Conservation (phyloP, 2,888 invertebrate genomes). For the Lithophane leautieri region DNA sequence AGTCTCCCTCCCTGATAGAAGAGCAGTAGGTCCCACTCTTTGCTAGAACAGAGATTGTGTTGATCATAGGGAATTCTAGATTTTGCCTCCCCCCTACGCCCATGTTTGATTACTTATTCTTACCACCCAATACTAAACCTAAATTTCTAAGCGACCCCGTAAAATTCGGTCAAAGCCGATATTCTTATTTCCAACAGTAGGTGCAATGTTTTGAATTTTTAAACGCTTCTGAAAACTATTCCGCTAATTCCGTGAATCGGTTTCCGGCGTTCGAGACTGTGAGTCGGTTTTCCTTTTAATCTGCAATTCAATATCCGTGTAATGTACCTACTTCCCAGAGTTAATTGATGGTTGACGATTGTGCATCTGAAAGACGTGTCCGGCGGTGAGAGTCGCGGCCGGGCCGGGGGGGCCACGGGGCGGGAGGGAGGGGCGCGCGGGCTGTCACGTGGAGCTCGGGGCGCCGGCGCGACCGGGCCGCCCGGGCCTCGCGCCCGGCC, state of each 20-base stretch:
- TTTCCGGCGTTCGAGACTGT: slow-evolving; percentile 44
- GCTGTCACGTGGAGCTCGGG: slow-evolving; percentile 83
- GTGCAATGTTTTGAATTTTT: slow-evolving; percentile 16
- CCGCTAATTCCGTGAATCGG: slow-evolving; percentile 18
- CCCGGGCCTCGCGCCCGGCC: slow-evolving; percentile 80
- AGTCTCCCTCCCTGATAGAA: not conserved
- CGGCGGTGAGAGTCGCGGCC: slow-evolving; percentile 72
- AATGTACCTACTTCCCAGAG: slow-evolving; percentile 70
- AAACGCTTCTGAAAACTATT: slow-evolving; percentile 12
- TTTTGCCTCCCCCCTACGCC: not conserved
- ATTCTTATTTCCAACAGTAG: slow-evolving; percentile 17
- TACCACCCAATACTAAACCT: not conserved
- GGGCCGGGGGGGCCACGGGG: slow-evolving; percentile 55
- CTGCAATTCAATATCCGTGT: slow-evolving; percentile 73
- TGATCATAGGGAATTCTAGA: not conserved
- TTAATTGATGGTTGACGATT: slow-evolving; percentile 86
- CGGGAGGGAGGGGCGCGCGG: slow-evolving; percentile 72
- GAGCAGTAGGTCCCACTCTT: not conserved
- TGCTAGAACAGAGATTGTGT: not conserved
- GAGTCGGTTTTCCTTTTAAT: slow-evolving; percentile 69
- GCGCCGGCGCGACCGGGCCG: slow-evolving; percentile 88
- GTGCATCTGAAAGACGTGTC: slow-evolving; percentile 86
- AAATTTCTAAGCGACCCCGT: slow-evolving; percentile 3
- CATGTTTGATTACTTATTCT: slow-evolving; percentile 7
- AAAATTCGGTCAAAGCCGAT: not conserved